Conservation (phyloP, 2,797 vertebrate genomes). For the Pseudotriccus pelzelni region DNA sequence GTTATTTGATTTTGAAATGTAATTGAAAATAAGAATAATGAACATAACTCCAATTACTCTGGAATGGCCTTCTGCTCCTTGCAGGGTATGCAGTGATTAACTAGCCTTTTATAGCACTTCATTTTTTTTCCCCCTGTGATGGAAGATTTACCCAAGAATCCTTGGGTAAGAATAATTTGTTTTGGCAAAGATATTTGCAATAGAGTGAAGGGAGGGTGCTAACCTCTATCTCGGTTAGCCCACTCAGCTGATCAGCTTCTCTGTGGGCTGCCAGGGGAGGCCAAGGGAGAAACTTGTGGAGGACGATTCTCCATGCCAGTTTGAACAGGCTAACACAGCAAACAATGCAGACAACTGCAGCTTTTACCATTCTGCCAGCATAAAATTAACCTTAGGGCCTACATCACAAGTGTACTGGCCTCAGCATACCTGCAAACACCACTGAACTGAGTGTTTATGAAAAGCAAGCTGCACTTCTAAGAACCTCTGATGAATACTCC, state of each 20-base stretch:
- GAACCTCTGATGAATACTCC: neutral
- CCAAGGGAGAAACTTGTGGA: neutral
- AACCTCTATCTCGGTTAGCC: neutral
- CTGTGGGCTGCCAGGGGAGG: neutral
- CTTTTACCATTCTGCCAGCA: neutral
- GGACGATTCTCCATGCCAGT: neutral
- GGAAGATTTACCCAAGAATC: constrained; percentile 36
- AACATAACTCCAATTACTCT: constrained; percentile 55
- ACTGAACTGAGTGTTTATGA: neutral
- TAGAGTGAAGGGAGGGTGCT: neutral
- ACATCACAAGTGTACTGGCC: neutral
- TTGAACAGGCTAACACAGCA: neutral
- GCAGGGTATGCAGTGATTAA: constrained; percentile 34
- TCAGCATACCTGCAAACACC: neutral
- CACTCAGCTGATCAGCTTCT: neutral
- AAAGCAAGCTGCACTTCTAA: neutral
- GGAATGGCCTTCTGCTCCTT: constrained; percentile 48
- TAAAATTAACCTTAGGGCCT: neutral
- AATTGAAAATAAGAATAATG: constrained; percentile 65
- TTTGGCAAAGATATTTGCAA: constrained; percentile 17
- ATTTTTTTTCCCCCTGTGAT: neutral
- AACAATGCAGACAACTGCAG: neutral
- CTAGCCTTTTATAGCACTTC: constrained; percentile 19
- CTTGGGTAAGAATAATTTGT: constrained; percentile 12
- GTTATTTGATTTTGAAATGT: constrained; percentile 61